phyloP scores from a whole-genome alignment of 2,797 vertebrate genomes.

The Natrix natrix region DNA sequence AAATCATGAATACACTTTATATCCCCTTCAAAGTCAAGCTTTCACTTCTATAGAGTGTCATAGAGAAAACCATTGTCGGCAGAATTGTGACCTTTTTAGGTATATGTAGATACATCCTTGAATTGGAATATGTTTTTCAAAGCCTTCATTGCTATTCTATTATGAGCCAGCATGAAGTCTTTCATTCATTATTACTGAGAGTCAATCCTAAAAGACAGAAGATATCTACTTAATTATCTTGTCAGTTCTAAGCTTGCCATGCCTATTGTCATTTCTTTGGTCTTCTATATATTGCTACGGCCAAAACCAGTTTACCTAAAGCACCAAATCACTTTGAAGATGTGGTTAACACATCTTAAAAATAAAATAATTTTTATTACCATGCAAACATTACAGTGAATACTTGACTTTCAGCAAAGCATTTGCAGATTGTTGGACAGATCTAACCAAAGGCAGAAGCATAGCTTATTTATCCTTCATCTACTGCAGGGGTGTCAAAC shows the following conservation, averaged over 20 bases:
- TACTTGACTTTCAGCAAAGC: background rate
- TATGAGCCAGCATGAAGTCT: background rate
- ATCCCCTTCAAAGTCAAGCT: background rate
- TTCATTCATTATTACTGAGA: background rate
- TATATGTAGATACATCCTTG: background rate
- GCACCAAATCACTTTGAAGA: background rate
- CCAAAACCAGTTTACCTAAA: background rate
- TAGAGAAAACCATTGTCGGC: background rate
- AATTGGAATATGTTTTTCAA: background rate
- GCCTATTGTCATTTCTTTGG: background rate
- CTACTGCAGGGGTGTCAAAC: background rate
- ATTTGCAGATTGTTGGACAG: background rate
- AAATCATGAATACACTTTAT: background rate
- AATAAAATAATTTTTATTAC: background rate
- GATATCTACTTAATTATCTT: background rate
- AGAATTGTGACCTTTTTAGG: background rate
- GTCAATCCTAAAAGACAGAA: background rate
- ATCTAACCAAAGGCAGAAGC: background rate
- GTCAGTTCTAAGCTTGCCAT: background rate
- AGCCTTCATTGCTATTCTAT: background rate
- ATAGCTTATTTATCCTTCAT: background rate
- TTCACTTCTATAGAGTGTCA: background rate
- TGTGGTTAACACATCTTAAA: background rate
- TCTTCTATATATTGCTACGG: background rate
- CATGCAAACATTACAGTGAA: background rate